Evolutionary conservation across 2,113 vertebrate genomes (phyloP), one percentile per base, ranked within the genome.

Genomic region (Chloroceryle aenea): DNA sequence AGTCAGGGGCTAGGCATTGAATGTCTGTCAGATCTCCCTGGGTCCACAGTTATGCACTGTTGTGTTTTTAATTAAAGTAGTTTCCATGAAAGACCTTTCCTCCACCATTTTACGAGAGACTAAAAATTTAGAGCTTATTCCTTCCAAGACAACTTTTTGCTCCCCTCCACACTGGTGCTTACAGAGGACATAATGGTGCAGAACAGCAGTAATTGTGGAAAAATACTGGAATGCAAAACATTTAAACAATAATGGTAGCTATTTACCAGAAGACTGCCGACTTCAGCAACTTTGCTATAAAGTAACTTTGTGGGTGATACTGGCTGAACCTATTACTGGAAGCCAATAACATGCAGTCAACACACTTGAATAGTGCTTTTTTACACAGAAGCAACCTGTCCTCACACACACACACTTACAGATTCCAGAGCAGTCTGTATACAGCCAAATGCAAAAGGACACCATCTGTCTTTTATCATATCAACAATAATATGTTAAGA

Each of bases 11-110:
- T 72, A 73, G 71, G 72, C 19, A 2, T 26, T 77, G 75, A 95
- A 87, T 80, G 78, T 69, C 61, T 91, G 90, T 87, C 87, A 83
- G 85, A 75, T 91, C 82, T 86, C 82, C 68, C 96, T 87, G 88
- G 90, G 87, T 88, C 90, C 72, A 58, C 38, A 26, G n/a, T 69
- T 87, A 79, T 2, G 3, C 64, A 53, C 53, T 64, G 30, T n/a
- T 2, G 0, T 38, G 32, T 36, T 87, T 87, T 72, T 66, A 93
- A 93, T 42, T 79, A 71, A 75, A 48, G 56, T 64, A 48, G 43
- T 78, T 91, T 87, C 91, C 27, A 45, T 53, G 45, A 71, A 92
- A 79, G 78, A 68, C 69, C 48, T 82, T 82, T 87, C 40, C 45
- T 82, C 48, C 61, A 91, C 14, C 30, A 30, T 27, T 48, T 78